Evolutionary conservation across 2,888 invertebrate species (phyloP), one percentile per base, ranked within the genome.

Genomic region (Mamestra brassicae): DNA sequence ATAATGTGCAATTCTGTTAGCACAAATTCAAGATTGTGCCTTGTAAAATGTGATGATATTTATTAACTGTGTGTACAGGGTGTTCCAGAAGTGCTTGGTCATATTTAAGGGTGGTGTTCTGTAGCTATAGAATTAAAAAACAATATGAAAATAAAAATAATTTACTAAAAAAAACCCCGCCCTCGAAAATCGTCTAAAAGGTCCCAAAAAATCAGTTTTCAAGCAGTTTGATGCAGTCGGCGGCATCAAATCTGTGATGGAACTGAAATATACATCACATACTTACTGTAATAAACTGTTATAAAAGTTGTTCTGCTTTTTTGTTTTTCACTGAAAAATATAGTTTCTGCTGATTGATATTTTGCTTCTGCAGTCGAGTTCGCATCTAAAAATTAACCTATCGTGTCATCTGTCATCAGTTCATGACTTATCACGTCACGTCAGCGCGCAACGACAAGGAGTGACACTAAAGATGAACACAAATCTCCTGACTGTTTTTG

Each of bases 1-100:
- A 82, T 34, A 81, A 42, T 81, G 76, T 69, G 81, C 42, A 36
- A 63, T 50, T 68, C 64, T 58, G 47, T n/a, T 10, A 60, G 4
- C 26, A 15, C 15, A 76, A 36, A 38, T 45, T 50, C 13, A n/a
- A 26, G 5, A 47, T 26, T 26, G 26, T 7, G 17, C 26, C 15
- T 67, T 26, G 26, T 45, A 36, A 4, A 13, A 10, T 75, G 7
- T 26, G 4, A 42, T 26, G 2, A 17, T 65, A 6, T 15, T 64
- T 26, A 26, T 26, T 8, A 7, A 55, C 36, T 26, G 36, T 69
- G 36, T 26, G 1, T 26, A 26, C 26, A 26, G 26, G 26, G 26
- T 26, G 26, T 26, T 26, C 26, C 26, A 26, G 26, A 26, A 26
- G 26, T 26, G 26, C 26, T 0, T 26, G 26, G 26, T 26, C 26